Percentiles rank a stretch among this genome's conserved stretches.
Evolutionary conservation across 2,888 invertebrate species (phyloP).

Genomic region (Harpagoxenus sublaevis): DNA sequence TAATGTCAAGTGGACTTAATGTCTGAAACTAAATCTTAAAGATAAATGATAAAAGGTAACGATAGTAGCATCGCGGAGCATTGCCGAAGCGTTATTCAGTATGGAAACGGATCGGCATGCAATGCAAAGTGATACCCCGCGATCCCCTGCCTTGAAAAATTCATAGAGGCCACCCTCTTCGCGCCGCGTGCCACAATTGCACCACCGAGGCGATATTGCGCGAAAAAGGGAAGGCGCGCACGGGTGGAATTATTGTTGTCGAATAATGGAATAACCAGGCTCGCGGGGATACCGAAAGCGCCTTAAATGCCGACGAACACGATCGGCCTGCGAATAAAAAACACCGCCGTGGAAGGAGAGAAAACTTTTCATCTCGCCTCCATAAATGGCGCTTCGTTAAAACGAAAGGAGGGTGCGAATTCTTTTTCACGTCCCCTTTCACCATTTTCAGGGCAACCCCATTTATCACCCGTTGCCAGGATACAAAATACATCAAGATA

Average conservation of each 20-base stretch:
- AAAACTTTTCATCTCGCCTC: constrained; percentile 33
- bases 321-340: background rate
- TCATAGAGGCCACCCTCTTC: background rate
- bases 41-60: background rate
- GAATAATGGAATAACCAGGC: constrained; percentile 44
- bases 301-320: constrained; percentile 30
- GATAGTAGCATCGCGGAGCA: background rate
- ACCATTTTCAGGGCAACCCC: constrained; percentile 37
- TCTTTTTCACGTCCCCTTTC: constrained; percentile 22
- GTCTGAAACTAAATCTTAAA: background rate
- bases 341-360: background rate
- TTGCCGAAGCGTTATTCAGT: background rate
- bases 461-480: constrained; percentile 42
- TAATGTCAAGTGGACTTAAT: background rate
- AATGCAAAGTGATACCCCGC: constrained; percentile 29
- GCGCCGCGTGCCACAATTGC: constrained; percentile 4
- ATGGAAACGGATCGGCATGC: background rate
- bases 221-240: background rate
- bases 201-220: constrained; percentile 13
- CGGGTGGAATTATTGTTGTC: constrained; percentile 36
- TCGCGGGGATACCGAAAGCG: constrained; percentile 18
- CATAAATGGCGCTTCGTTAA: constrained; percentile 52
- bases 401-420: constrained; percentile 48
- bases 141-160: constrained; percentile 32
- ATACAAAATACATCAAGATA: background rate